Evolutionary conservation across 2,888 invertebrate species (phyloP), one percentile per base, ranked within the genome.

Genomic region (Phortica magna): DNA sequence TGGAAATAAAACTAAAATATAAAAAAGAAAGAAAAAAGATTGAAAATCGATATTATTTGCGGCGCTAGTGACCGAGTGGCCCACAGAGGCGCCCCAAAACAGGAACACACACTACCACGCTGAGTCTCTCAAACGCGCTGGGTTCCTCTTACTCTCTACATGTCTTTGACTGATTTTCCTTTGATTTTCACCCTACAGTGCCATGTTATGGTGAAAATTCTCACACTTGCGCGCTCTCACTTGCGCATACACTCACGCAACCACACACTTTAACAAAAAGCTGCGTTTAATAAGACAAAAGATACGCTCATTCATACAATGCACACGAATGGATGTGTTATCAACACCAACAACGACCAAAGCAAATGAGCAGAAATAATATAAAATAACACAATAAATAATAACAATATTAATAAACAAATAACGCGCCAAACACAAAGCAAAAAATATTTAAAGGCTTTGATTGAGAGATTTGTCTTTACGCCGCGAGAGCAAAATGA

Each of bases 31-130:
- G 22, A 61, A 61, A 71, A 71, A 71, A 71, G 17, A 57, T 73
- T 77, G 83, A 79, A 88, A 86, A 86, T 86, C 86, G 88, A 86
- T 86, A 86, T 80, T 85, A 81, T 65, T 65, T 88, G 88, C 87
- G 88, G 86, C 85, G 57, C 67, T 41, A 65, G 31, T 72, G 88
- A 88, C 86, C 86, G 84, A 88, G 82, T 88, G 84, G 86, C 86
- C 84, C 85, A 84, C 85, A 84, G 80, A 31, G 22, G 10, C 48
- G 48, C 48, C 2, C 14, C 48, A 48, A 59, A 59, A 14, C 22
- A 22, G 10, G 22, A 9, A 22, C 19, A 22, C 19, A 65, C 65
- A 39, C 65, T 39, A n/a, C 10, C 7, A 19, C 59, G 10, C 19
- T 61, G 10, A 22, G 7, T 61, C 22, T 17, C 9, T 59, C 22